Evolutionary conservation across 2,888 invertebrate species (phyloP), one percentile per base, ranked within the genome.

Genomic region (Pristionchus entomophagus): DNA sequence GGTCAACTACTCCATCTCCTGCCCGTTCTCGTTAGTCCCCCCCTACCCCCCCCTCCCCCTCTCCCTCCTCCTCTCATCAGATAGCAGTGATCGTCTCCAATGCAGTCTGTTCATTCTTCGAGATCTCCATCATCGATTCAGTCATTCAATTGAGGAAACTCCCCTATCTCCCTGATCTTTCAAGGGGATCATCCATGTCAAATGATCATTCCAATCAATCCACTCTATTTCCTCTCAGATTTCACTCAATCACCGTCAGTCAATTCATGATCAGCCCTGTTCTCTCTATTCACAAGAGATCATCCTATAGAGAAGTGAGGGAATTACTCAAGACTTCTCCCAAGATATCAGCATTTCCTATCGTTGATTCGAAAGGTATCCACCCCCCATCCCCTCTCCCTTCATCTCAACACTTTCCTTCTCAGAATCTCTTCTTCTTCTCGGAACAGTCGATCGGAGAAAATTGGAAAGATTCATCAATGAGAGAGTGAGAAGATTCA

Each of bases 1-100:
- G 98, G 98, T 62, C 98, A 99, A 95, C 97, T 98, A 91, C 97
- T 97, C 0, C 98, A 98, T 93, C 96, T 98, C 78, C 96, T 99
- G 83, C 98, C 97, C 0, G 96, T 97, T 86, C n/a, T 45, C 14
- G 97, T 98, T 90, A 65, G 26, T 83, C 26, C 84, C 59, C 17
- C 78, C 45, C 35, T 19, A 29, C 62, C 59, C 69, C 83, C 92
- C 93, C n/a, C n/a, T n/a, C n/a, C n/a, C n/a, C n/a, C n/a, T n/a
- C n/a, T n/a, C n/a, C n/a, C n/a, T n/a, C n/a, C n/a, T n/a, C n/a
- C n/a, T n/a, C n/a, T n/a, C n/a, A n/a, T 62, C 93, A 95, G 95
- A 97, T 98, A 90, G 96, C 97, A 1, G 98, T 98, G 3, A 94
- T 98, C 85, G 96, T 98, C 45, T 96, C 97, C 49, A 98, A 98